phyloP scores from a whole-genome alignment of 2,113 vertebrate species.

The Oryctolagus cuniculus region mOryCun1.1 NC_091435.1:170705501-170706000 shows the following conservation, averaged over 20 bases:
- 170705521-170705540: not conserved
- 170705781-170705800: too few species aligned
- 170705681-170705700: not conserved
- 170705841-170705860: too few species aligned
- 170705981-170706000: too few species aligned
- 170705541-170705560: not conserved
- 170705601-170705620: not conserved
- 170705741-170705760: not conserved
- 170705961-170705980: too few species aligned
- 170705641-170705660: not conserved
- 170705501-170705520: not conserved
- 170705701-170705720: not conserved
- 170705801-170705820: too few species aligned
- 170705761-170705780: not conserved
- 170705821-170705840: too few species aligned
- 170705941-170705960: too few species aligned
- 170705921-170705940: too few species aligned
- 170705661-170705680: not conserved
- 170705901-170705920: too few species aligned
- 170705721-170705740: not conserved
- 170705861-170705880: too few species aligned
- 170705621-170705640: slow-evolving; percentile 24
- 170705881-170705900: too few species aligned
- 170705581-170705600: not conserved
- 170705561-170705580: not conserved